These are phyloP conservation scores for Melieria crassipennis DNA, from an alignment of 2,888 invertebrate species.

Conservation along the genomic window DNA sequence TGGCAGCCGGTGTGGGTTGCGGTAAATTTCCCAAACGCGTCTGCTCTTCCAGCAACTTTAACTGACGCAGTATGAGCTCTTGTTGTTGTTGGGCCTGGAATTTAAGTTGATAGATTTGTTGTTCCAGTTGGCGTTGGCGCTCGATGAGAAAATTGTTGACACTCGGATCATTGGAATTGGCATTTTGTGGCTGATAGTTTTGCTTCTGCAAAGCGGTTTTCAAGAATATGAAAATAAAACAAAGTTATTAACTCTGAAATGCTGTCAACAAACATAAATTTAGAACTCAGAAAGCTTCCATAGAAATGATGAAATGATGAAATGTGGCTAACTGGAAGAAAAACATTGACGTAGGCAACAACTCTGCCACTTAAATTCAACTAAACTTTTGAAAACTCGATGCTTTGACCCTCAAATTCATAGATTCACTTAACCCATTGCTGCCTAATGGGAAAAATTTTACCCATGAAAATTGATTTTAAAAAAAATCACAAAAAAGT, in stretches of 20 bases:
- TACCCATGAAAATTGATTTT: too few relatives aligned
- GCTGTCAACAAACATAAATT: background rate
- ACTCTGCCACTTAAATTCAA: too few relatives aligned
- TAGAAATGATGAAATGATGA: too few relatives aligned
- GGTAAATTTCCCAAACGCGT: constrained; percentile 49
- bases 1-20: constrained; percentile 1
- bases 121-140: constrained; percentile 76
- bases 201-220: constrained; percentile 39
- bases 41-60: constrained; percentile 72
- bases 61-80: constrained; percentile 74
- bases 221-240: constrained; percentile 7
- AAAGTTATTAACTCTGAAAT: too few relatives aligned
- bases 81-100: constrained; percentile 77
- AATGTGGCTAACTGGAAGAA: too few relatives aligned
- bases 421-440: too few relatives aligned
- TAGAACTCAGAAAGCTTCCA: too few relatives aligned
- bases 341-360: too few relatives aligned
- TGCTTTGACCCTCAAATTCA: too few relatives aligned
- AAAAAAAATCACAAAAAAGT: too few relatives aligned
- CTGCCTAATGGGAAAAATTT: too few relatives aligned
- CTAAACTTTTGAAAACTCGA: too few relatives aligned
- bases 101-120: constrained; percentile 75
- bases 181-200: constrained; percentile 29
- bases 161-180: constrained; percentile 16
- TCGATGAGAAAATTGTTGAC: constrained; percentile 60